Evolutionary conservation across 1,140 invertebrate species (phyloP), one percentile per base, ranked within the genome.

Genomic region (Cydia strobilella): DNA sequence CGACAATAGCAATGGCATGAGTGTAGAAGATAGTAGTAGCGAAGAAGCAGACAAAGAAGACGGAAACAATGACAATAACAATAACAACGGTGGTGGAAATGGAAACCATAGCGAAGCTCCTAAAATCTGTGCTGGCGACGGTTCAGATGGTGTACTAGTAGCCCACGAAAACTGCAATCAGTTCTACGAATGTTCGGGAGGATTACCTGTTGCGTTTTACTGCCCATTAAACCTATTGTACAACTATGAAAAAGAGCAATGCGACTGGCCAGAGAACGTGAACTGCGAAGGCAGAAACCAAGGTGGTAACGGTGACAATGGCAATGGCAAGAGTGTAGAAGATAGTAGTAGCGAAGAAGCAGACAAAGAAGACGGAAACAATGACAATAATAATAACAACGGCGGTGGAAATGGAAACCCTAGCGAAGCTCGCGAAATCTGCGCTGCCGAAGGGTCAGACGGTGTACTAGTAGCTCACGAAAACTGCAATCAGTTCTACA

Each of bases 231-330:
- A 87, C 20, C 93, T 93, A 75, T 82, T 94, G 75, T 96, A 94
- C 80, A 95, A 95, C 85, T 92, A 95, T 73, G 71, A 86, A 42
- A 81, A 81, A 18, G 87, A 94, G 88, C 83, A 94, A 74, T 94
- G 96, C 84, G 93, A 96, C 79, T 93, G 77, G 77, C 78, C 81
- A n/a, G 74, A 81, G 45, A 82, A 81, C 39, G 81, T 85, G 4
- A 72, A 80, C 1, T 84, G 83, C 65, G 82, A 77, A 13, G 77
- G 78, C 10, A 79, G 82, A 20, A 72, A 20, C 69, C 69, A 93
- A 71, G 66, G 72, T 35, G 75, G 77, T 45, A 27, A 59, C 1
- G 77, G 80, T 3, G 20, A 72, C 18, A 54, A 59, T 73, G 65
- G 62, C 20, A 39, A 63, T 25, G 48, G 62, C 13, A 66, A 25